phyloP scores from a whole-genome alignment of 1,140 invertebrate genomes.

The Drosophila parvula region DNA sequence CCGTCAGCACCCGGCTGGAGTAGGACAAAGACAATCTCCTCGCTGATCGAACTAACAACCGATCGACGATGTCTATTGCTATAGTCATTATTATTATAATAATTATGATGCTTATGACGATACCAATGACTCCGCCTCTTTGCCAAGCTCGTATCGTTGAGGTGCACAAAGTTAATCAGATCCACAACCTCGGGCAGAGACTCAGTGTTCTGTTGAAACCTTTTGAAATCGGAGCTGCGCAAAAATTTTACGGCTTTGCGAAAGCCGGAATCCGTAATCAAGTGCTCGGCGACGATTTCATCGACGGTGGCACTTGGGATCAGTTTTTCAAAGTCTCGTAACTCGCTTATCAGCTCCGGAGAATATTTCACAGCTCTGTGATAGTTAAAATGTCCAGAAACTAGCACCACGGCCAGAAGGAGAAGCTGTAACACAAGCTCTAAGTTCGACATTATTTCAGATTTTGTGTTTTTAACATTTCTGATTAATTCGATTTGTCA shows the following conservation, averaged over 20 bases:
- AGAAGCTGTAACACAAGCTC: conserved; percentile 12
- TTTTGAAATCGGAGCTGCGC: conserved; percentile 61
- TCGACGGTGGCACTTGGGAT: conserved; percentile 63
- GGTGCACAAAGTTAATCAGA: conserved; percentile 70
- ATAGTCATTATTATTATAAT: not conserved
- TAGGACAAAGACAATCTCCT: conserved; percentile 44
- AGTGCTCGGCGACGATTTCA: conserved; percentile 68
- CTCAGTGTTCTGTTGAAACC: conserved; percentile 44
- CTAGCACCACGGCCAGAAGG: conserved; percentile 13
- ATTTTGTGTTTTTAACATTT: not conserved
- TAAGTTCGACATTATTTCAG: not conserved
- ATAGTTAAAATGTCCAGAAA: conserved; percentile 1
- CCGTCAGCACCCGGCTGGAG: not conserved
- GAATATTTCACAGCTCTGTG: conserved; percentile 46
- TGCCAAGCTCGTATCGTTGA: conserved; percentile 48
- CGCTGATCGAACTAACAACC: not conserved
- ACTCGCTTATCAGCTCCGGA: conserved; percentile 65
- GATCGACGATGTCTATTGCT: not conserved
- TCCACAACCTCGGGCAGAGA: conserved; percentile 69
- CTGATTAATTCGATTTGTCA: not conserved
- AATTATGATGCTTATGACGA: conserved; percentile 3
- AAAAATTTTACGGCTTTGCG: conserved; percentile 70
- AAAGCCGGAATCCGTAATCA: conserved; percentile 68
- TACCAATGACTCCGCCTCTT: not conserved
- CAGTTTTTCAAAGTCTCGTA: conserved; percentile 63